These are phyloP conservation scores for Sebastes nivosus DNA, from an alignment of 2,797 vertebrate species.

Conservation along the genomic window DNA sequence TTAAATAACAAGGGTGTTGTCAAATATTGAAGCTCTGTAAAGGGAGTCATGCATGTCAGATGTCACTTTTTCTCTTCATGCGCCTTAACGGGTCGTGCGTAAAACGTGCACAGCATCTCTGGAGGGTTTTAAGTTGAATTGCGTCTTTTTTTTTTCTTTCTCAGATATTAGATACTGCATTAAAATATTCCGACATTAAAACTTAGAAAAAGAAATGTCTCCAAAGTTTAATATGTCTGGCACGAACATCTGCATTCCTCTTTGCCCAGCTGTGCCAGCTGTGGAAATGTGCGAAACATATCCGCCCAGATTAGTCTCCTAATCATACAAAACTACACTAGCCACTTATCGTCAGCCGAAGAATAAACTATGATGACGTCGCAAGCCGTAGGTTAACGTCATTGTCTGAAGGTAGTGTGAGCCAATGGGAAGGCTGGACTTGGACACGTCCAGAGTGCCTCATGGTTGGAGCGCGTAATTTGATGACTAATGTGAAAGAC, in stretches of 20 bases:
- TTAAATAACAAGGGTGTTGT: background rate
- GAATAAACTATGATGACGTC: slow-evolving; percentile 45
- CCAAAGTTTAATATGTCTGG: background rate
- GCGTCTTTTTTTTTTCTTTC: background rate
- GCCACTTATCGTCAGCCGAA: background rate
- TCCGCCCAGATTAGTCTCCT: background rate
- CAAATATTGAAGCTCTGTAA: background rate
- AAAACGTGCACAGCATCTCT: background rate
- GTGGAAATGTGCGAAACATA: background rate
- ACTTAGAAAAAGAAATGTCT: background rate
- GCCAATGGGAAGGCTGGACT: slow-evolving; percentile 59
- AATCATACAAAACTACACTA: background rate
- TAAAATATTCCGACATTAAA: background rate
- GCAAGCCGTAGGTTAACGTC: slow-evolving; percentile 17
- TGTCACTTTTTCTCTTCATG: background rate
- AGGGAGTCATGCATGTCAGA: slow-evolving; percentile 4
- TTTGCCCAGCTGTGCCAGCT: background rate
- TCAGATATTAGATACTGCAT: background rate
- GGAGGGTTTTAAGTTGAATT: background rate
- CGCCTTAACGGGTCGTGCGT: slow-evolving; percentile 1
- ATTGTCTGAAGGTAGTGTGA: slow-evolving; percentile 10
- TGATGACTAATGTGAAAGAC: slow-evolving; percentile 16
- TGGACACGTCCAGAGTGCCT: background rate
- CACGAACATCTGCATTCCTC: background rate
- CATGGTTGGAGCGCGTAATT: slow-evolving; percentile 54